phyloP scores from a whole-genome alignment of 1,140 invertebrate genomes.

The Pseudachorutes palmiensis region DNA sequence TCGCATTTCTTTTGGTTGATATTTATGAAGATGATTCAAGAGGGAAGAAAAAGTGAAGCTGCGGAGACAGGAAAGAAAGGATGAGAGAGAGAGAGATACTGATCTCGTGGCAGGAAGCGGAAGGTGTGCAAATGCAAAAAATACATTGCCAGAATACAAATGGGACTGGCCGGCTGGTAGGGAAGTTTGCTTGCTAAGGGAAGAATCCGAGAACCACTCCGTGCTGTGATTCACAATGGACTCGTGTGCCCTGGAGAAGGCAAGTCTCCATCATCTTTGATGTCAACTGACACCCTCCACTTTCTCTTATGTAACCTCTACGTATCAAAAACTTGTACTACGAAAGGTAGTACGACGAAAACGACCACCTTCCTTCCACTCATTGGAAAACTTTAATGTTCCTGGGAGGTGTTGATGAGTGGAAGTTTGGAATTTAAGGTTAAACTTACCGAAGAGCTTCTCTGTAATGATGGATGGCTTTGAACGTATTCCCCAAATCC shows the following conservation, averaged over 20 bases:
- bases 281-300: not conserved
- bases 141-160: constrained; percentile 28
- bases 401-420: too few species aligned
- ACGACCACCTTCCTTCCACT: too few species aligned
- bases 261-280: constrained; percentile 7
- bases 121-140: constrained; percentile 27
- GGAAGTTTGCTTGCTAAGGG: constrained; percentile 9
- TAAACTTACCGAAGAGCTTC: constrained; percentile 64
- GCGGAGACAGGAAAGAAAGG: too few species aligned
- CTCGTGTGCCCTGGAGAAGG: not conserved
- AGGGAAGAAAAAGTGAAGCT: not conserved
- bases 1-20: too few species aligned
- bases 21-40: constrained; percentile 3
- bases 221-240: constrained; percentile 20
- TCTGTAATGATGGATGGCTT: constrained; percentile 69
- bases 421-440: not conserved
- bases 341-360: too few species aligned
- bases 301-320: not conserved
- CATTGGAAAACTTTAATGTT: too few species aligned
- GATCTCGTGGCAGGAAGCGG: constrained; percentile 5
- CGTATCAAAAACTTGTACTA: too few species aligned
- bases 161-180: constrained; percentile 17
- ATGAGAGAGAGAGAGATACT: not conserved
- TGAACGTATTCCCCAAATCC: constrained; percentile 58
- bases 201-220: not conserved